Percentiles rank a stretch among this genome's conserved stretches.
phyloP scores from a whole-genome alignment of 2,797 vertebrate species.

The Takifugu ocellatus region DNA sequence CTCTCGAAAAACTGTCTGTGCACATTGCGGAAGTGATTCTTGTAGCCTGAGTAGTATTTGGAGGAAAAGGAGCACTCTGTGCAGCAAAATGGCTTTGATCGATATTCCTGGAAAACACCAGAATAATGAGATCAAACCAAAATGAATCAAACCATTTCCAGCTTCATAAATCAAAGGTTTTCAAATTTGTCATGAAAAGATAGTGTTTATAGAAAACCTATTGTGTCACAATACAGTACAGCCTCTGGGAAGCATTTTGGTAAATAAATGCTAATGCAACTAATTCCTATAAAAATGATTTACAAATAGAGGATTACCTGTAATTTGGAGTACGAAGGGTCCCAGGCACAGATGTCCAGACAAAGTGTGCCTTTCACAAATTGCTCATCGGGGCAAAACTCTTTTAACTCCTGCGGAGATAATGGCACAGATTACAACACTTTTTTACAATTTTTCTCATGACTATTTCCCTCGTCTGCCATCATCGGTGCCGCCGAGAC shows the following conservation, averaged over 20 bases:
- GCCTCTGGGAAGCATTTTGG: neutral
- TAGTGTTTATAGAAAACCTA: too few species aligned
- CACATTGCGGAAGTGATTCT: conserved; percentile 98
- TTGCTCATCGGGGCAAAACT: conserved; percentile 92
- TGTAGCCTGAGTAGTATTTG: conserved; percentile 98
- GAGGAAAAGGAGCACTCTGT: conserved; percentile 95
- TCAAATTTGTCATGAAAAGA: too few species aligned
- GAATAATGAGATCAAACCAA: conserved; percentile 5
- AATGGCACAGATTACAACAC: neutral
- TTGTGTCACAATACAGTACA: too few species aligned
- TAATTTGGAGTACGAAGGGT: conserved; percentile 92
- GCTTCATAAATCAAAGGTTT: too few species aligned
- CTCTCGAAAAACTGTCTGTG: conserved; percentile 94
- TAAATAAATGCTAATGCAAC: neutral
- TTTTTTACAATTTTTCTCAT: neutral
- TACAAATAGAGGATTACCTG: conserved; percentile 79
- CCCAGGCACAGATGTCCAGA: conserved; percentile 93
- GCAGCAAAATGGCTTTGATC: conserved; percentile 99
- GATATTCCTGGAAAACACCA: conserved; percentile 84
- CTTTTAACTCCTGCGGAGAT: conserved; percentile 88
- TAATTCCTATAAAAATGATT: neutral
- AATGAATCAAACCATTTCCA: too few species aligned
- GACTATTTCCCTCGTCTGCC: neutral
- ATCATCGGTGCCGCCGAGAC: too few species aligned
- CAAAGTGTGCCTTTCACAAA: conserved; percentile 86